These are phyloP conservation scores for Poeciliopsis presidionis DNA, from an alignment of 2,797 vertebrate species.

Conservation along the genomic window DNA sequence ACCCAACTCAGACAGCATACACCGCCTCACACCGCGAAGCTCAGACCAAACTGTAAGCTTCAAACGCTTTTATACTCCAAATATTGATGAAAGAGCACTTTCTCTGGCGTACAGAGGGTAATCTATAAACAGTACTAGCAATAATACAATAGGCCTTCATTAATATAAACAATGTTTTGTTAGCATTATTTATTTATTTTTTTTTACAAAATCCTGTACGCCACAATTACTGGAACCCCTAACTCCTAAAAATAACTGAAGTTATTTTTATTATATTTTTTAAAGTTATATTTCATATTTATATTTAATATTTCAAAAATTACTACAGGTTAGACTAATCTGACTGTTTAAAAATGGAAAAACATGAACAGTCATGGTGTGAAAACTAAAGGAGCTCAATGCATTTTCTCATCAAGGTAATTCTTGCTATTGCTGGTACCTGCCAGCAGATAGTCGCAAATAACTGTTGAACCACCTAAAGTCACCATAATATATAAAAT, in stretches of 20 bases:
- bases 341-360: background rate
- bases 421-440: background rate
- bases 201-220: background rate
- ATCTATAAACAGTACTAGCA: constrained; percentile 30
- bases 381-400: background rate
- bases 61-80: constrained; percentile 69
- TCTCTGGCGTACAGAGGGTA: constrained; percentile 40
- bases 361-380: background rate
- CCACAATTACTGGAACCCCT: background rate
- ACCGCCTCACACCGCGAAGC: constrained; percentile 57
- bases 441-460: no score
- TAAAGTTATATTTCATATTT: background rate
- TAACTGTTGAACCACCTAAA: background rate
- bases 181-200: background rate
- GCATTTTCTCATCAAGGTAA: background rate
- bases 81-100: constrained; percentile 59
- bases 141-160: constrained; percentile 16
- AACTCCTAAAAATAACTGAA: background rate
- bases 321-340: background rate
- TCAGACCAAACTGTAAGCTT: constrained; percentile 71
- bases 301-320: background rate
- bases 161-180: background rate
- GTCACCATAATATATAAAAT: background rate
- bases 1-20: constrained; percentile 75
- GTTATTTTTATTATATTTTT: background rate